Evolutionary conservation across 2,888 invertebrate species (phyloP), one percentile per base, ranked within the genome.

Genomic region (Yponomeuta malinellus): DNA sequence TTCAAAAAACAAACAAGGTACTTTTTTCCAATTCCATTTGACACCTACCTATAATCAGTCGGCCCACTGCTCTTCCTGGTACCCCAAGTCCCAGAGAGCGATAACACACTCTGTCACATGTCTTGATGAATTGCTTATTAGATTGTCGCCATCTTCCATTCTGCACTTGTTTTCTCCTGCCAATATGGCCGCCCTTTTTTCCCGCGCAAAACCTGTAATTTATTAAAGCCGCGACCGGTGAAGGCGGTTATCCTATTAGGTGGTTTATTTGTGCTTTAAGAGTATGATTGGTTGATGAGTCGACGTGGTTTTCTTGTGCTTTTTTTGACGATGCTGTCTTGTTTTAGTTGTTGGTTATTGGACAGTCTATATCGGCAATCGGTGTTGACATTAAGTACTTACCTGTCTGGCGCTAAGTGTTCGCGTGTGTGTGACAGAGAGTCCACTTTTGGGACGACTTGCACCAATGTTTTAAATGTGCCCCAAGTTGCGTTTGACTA

Each of bases 91-190:
- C 73, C 72, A 74, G 76, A 74, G 71, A 74, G 78, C 83, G 85
- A 85, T 85, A 88, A 87, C 87, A 87, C 81, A 85, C 86, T 15
- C 68, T 87, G 88, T 89, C 89, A 88, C 87, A 85, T 83, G 81
- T 74, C 80, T 80, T 90, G 89, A 90, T 90, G 89, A 90, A 89
- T 89, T 86, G 87, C 86, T 87, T 87, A 88, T 89, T 88, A 88
- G 85, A 85, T 87, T 85, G 86, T 86, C 85, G 79, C 80, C 80
- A 80, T 43, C 67, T 37, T 29, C 15, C 23, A 59, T 63, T 71
- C 71, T 69, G 67, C 68, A 74, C 69, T 69, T 83, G 81, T 84
- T 83, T 83, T 83, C 43, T 43, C 79, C 75, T 78, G 76, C 81
- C 72, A 72, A 77, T 80, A 69, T 15, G 37, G 48, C 69, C 12